These are phyloP conservation scores for Kryptolebias marmoratus DNA, from an alignment of 2,113 vertebrate species.

Conservation along the genomic window DNA sequence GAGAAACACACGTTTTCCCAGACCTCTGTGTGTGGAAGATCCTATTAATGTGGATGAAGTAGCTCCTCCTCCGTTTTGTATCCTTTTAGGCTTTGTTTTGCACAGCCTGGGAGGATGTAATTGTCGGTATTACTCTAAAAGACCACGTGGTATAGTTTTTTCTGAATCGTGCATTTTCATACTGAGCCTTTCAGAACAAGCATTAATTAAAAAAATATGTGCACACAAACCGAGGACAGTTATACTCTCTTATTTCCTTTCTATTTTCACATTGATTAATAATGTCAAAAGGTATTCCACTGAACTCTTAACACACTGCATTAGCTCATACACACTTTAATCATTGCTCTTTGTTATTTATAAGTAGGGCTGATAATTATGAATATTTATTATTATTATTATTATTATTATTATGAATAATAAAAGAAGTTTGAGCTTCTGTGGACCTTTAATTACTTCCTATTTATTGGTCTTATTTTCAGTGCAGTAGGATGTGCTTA, in stretches of 20 bases:
- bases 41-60: constrained; percentile 4
- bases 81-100: constrained; percentile 63
- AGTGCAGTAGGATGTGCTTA: too few relatives aligned
- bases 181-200: constrained; percentile 73
- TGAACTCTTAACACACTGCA: constrained; percentile 1
- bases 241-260: constrained; percentile 13
- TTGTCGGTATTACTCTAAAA: constrained; percentile 73
- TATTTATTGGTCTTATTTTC: too few relatives aligned
- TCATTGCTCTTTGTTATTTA: constrained; percentile 43
- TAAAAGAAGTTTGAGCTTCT: neutral
- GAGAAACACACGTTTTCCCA: constrained; percentile 38
- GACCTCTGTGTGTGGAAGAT: constrained; percentile 41
- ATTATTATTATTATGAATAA: constrained; percentile 25
- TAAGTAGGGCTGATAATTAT: constrained; percentile 28
- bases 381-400: constrained; percentile 60
- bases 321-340: constrained; percentile 41
- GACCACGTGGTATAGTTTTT: constrained; percentile 80
- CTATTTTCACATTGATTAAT: constrained; percentile 24
- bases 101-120: constrained; percentile 58
- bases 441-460: constrained; percentile 33
- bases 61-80: constrained; percentile 29
- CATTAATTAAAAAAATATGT: constrained; percentile 79
- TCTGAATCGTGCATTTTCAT: constrained; percentile 70
- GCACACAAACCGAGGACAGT: constrained; percentile 35
- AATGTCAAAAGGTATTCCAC: neutral